Evolutionary conservation across 1,140 invertebrate genomes (phyloP).

Genomic region (Hetaerina americana): DNA sequence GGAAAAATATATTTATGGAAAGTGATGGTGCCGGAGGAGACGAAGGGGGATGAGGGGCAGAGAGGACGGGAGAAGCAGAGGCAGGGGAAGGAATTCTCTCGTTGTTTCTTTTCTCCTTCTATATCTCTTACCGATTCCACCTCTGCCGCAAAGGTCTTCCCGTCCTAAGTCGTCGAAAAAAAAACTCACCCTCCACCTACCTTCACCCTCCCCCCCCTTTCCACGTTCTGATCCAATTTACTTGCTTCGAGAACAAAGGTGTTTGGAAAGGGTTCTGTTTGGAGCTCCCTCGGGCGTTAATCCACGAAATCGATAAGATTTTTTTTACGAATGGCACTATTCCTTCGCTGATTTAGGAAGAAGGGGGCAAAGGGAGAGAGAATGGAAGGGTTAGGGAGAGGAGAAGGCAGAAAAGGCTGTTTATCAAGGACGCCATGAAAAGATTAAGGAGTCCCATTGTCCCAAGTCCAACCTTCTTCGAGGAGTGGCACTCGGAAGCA

Average conservation of each 20-base stretch:
- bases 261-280: not conserved
- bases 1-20: too few species aligned
- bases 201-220: too few species aligned
- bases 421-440: not conserved
- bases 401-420: not conserved
- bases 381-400: not conserved
- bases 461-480: too few species aligned
- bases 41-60: too few species aligned
- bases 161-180: not conserved
- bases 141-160: too few species aligned
- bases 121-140: too few species aligned
- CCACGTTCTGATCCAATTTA: not conserved
- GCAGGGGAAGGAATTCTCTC: too few species aligned
- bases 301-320: not conserved
- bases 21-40: too few species aligned
- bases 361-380: not conserved
- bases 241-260: not conserved
- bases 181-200: not conserved
- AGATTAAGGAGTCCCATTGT: too few species aligned
- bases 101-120: too few species aligned
- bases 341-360: not conserved
- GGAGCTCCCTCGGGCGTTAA: not conserved
- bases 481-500: not conserved
- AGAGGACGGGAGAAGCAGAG: too few species aligned
- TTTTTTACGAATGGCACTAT: not conserved